phyloP scores from a whole-genome alignment of 2,797 vertebrate genomes.

The Mallotus villosus region DNA sequence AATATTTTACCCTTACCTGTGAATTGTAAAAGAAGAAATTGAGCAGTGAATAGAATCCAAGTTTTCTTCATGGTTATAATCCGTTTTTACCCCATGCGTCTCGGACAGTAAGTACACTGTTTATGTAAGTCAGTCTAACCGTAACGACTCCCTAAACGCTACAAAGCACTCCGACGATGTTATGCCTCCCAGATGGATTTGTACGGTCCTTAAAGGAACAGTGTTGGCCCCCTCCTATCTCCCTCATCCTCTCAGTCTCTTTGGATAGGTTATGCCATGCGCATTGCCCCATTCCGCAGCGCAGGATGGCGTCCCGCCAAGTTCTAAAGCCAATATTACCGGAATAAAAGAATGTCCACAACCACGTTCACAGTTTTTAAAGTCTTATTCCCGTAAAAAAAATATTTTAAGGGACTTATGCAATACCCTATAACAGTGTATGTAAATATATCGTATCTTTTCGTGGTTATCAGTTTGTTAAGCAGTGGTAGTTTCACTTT shows the following conservation, averaged over 20 bases:
- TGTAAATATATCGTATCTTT: too few species aligned
- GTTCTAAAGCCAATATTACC: not conserved
- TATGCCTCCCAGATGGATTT: slow-evolving; percentile 39
- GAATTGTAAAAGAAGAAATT: not conserved
- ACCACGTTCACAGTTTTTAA: not conserved
- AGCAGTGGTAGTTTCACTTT: not conserved
- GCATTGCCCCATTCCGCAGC: not conserved
- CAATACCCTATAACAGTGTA: not conserved
- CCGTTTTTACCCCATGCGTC: not conserved
- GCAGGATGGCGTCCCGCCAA: not conserved
- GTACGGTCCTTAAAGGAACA: slow-evolving; percentile 60
- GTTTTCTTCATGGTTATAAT: not conserved
- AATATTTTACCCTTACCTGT: not conserved
- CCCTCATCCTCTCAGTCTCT: slow-evolving; percentile 15
- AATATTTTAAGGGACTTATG: not conserved
- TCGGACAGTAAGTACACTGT: not conserved
- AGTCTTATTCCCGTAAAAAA: not conserved
- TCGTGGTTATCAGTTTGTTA: too few species aligned
- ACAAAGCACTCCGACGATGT: not conserved
- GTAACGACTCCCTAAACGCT: not conserved
- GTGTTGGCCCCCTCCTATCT: slow-evolving; percentile 23
- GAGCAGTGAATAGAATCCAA: not conserved
- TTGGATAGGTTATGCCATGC: not conserved
- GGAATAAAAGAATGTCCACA: not conserved
- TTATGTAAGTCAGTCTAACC: not conserved